These are phyloP conservation scores for Chlorops oryzae DNA, from an alignment of 1,140 invertebrate genomes.

Conservation along the genomic window DNA sequence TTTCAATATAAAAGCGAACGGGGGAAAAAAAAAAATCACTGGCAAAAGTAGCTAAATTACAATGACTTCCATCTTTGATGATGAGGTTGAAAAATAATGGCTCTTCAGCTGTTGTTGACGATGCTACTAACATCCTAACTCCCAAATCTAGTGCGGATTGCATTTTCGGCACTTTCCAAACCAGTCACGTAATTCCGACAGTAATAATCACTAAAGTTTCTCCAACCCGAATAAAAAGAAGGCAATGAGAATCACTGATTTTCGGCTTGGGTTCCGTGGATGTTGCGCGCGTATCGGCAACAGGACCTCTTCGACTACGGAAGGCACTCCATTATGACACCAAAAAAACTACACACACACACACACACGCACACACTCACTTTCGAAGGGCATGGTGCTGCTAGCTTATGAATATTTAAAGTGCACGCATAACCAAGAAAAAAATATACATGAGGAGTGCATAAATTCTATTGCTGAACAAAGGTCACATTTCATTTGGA, in stretches of 20 bases:
- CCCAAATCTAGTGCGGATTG: conserved; percentile 32
- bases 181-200: conserved; percentile 45
- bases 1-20: too few relatives aligned
- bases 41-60: background rate
- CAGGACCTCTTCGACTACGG: conserved; percentile 10
- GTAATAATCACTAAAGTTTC: conserved; percentile 45
- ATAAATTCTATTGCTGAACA: background rate
- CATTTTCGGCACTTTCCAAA: conserved; percentile 44
- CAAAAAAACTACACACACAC: background rate
- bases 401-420: background rate
- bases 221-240: too few relatives aligned
- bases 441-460: background rate
- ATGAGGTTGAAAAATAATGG: background rate
- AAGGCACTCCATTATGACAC: conserved; percentile 6
- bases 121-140: background rate
- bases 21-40: too few relatives aligned
- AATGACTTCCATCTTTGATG: background rate
- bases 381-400: background rate
- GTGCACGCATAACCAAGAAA: background rate
- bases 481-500: background rate
- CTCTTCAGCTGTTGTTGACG: background rate
- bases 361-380: background rate
- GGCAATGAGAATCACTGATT: too few relatives aligned
- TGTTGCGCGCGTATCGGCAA: background rate
- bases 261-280: too few relatives aligned